Percentiles rank a stretch among this genome's conserved stretches.
phyloP scores from a whole-genome alignment of 2,113 vertebrate genomes.

The Carlito syrichta region DNA sequence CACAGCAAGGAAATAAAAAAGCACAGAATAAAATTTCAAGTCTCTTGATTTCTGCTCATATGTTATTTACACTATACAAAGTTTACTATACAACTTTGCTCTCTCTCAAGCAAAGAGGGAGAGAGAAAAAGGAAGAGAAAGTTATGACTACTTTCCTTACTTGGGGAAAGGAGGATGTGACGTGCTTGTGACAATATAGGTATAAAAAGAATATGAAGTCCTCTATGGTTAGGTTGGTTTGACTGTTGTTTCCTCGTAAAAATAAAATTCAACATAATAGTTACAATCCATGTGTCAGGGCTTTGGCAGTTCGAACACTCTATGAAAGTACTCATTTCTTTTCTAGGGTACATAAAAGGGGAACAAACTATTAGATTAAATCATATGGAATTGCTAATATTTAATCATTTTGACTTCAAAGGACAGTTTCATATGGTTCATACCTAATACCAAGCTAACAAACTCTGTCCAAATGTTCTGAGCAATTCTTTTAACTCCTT shows the following conservation, averaged over 20 bases:
- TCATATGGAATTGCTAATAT: neutral
- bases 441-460: neutral
- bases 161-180: fast-evolving
- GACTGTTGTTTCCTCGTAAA: neutral
- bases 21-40: fast-evolving
- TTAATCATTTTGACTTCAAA: neutral
- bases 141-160: neutral
- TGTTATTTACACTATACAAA: neutral
- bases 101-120: too few species aligned
- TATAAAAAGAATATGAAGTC: neutral
- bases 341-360: neutral
- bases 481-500: neutral
- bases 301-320: neutral
- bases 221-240: neutral
- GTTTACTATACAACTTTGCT: too few species aligned
- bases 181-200: neutral
- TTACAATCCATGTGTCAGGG: neutral
- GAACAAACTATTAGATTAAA: neutral
- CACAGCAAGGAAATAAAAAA: neutral
- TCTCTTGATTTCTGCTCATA: neutral
- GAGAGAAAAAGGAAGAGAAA: too few species aligned
- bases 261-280: neutral
- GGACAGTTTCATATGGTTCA: neutral
- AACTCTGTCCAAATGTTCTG: neutral
- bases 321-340: neutral